Evolutionary conservation across 1,140 invertebrate genomes (phyloP), one percentile per base, ranked within the genome.

Genomic region (Xylocopa sonorina): DNA sequence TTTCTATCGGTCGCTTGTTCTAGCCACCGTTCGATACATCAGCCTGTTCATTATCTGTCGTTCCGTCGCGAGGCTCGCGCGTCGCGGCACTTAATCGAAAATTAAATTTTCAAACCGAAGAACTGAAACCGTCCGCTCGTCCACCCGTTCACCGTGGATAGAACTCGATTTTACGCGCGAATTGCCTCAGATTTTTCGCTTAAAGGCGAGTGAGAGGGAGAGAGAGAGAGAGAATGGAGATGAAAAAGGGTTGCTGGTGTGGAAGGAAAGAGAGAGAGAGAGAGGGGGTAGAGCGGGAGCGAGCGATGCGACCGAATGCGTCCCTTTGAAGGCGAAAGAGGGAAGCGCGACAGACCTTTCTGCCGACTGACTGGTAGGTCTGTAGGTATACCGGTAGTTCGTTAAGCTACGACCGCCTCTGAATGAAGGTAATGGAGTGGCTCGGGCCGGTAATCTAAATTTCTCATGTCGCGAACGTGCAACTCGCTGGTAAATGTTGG

Each of bases 361-460:
- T 73, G 55, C 55, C 38, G 38, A 27, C 68, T 82, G 81, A 60
- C 68, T 68, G 77, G 53, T 74, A 43, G 55, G 64, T 83, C 75
- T 67, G 71, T 69, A 76, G 48, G 66, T 76, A 66, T 77, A 85
- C 58, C 67, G 78, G 66, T 69, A 84, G 82, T 85, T 86, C 84
- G 83, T 86, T 86, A 85, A 85, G 71, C 75, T 79, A 72, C 74
- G 75, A 68, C 80, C 64, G 74, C 50, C 76, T 82, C 74, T 84
- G 78, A 85, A 86, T 85, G 74, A 85, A 85, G 80, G 79, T 81
- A 85, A 81, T 84, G 79, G 79, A 84, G 83, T 85, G 80, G 75
- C 80, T 71, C 53, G 80, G 81, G 55, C 69, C 51, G 66, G 84
- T 86, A 89, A 88, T 88, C 85, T 87, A 82, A 88, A 89, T 88